A percentile compares a stretch with the other conserved stretches of the same genome.
Conservation (phyloP, 2,797 vertebrate genomes). For the Paratrypauchen microcephalus region DNA sequence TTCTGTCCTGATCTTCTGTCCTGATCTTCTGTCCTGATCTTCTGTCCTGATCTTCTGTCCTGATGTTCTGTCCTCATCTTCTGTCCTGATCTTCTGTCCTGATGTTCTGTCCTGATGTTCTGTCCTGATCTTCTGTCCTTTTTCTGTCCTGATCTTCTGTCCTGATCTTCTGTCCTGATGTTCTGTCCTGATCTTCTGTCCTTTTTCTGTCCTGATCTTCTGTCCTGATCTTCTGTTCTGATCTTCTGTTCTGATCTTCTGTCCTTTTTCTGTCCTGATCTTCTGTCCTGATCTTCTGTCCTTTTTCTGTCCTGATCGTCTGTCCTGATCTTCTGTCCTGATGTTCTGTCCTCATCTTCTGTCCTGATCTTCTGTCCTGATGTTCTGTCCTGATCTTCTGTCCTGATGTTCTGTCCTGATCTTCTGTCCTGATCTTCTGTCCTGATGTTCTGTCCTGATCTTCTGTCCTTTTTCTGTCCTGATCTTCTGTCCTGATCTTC, state of each 20-base stretch:
- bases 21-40: neutral
- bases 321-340: neutral
- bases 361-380: neutral
- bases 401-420: neutral
- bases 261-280: too few relatives aligned
- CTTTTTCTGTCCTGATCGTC: too few relatives aligned
- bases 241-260: too few relatives aligned
- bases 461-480: too few relatives aligned
- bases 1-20: neutral
- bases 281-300: neutral
- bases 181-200: neutral
- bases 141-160: neutral
- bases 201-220: too few relatives aligned
- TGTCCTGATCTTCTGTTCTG: neutral
- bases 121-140: neutral
- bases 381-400: neutral
- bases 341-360: neutral
- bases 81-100: neutral
- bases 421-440: neutral
- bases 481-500: neutral
- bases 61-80: neutral
- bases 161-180: neutral
- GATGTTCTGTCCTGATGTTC: neutral
- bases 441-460: neutral
- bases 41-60: neutral